Percentiles rank a stretch among this genome's conserved stretches.
phyloP scores from a whole-genome alignment of 1,140 invertebrate species.

The Drosophila kanapiae region DNA sequence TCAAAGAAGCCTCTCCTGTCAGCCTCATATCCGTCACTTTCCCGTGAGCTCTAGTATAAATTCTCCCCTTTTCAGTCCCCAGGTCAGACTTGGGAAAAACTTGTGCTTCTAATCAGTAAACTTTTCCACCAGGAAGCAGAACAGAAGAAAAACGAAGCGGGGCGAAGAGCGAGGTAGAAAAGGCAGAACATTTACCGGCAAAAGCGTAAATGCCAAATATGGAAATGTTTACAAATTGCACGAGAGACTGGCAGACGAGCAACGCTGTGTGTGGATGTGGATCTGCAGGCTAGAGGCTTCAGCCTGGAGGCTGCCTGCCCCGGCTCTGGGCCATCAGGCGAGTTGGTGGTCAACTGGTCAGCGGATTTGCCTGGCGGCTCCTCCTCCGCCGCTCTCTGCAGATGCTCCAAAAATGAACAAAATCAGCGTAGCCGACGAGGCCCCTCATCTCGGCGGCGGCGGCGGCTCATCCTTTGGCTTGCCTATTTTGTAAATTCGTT shows the following conservation, averaged over 20 bases:
- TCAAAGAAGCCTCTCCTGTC: constrained; percentile 35
- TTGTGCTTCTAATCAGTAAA: constrained; percentile 53
- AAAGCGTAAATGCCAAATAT: constrained; percentile 71
- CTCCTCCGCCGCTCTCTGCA: constrained; percentile 3
- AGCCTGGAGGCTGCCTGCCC: constrained; percentile 24
- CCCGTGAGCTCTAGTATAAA: constrained; percentile 18
- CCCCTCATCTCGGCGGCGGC: constrained; percentile 47
- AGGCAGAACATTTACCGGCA: constrained; percentile 52
- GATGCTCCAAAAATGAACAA: constrained; percentile 77
- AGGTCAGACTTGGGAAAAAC: constrained; percentile 43
- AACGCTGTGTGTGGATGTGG: constrained; percentile 8
- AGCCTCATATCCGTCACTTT: constrained; percentile 51
- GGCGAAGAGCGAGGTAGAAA: constrained; percentile 34
- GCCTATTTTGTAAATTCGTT: constrained; percentile 85
- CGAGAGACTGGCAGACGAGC: constrained; percentile 54
- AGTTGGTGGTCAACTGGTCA: constrained; percentile 65
- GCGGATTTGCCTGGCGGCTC: constrained; percentile 67
- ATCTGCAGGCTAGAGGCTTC: background rate
- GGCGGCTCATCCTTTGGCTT: constrained; percentile 81
- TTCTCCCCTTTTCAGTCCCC: background rate
- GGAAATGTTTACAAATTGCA: constrained; percentile 84
- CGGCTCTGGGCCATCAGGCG: constrained; percentile 21
- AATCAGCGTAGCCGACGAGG: constrained; percentile 58
- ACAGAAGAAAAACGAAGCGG: constrained; percentile 11
- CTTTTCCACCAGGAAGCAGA: constrained; percentile 43